Base-by-base conservation (phyloP, 2,113 vertebrate genomes). In the Orycteropus afer region DNA sequence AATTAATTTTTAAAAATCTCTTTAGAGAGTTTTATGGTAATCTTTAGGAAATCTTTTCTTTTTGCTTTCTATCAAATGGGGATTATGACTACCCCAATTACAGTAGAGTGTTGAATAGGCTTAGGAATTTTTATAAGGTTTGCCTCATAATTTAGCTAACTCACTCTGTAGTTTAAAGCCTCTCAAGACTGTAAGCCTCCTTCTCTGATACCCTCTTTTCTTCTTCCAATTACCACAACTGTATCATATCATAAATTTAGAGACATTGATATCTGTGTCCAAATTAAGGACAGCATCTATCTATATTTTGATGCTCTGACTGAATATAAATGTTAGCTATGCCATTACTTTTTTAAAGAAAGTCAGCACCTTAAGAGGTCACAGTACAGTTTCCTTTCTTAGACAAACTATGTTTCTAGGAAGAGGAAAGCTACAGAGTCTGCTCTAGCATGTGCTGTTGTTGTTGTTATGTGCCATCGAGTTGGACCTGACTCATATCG, bases 1-100 rank as follows among this genome's bases (percentile, higher is more conserved):
- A 95, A 89, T 93, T 79, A 69, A 53, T 78, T 57, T 13, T 32
- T 11, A 78, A 45, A 53, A 88, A 81, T 61, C 59, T 81, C 40
- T 84, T 74, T 53, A 49, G 32, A 93, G 59, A 59, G 20, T 55
- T 69, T 95, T 89, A 67, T 74, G 23, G 32, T 76, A 49, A 63
- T 22, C 63, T 93, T 47, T 63, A 32, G 87, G 53, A 94, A 76
- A 59, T 86, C 13, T 83, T 77, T 78, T 65, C 40, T 47, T 37
- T 45, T 74, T 59, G 9, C 88, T 95, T 51, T 69, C 57, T 67
- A 15, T 40, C 10, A 78, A 4, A 29, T 73, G 22, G 61, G 37
- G 20, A 86, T 51, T 37, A 8, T 59, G 89, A 95, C 69, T 83
- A 47, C 20, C 27, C 2, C 61, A 40, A 59, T 69, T 79, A 59